phyloP scores from a whole-genome alignment of 2,797 vertebrate genomes.

The Alfaro cultratus region DNA sequence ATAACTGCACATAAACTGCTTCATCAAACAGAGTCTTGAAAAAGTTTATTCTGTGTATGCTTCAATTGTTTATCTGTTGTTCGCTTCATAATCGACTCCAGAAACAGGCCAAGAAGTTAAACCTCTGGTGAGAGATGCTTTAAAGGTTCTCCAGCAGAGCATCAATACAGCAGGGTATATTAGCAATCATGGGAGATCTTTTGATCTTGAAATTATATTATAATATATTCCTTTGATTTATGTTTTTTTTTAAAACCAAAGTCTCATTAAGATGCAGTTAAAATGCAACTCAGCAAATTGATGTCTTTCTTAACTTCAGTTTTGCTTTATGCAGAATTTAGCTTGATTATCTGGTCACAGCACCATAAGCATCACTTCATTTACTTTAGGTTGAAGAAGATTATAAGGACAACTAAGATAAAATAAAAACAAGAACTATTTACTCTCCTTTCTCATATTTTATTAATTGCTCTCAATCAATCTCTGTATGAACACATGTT shows the following conservation, averaged over 20 bases:
- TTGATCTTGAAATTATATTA: conserved; percentile 83
- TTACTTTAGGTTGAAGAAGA: neutral
- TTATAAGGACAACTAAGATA: conserved; percentile 20
- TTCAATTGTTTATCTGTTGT: conserved; percentile 61
- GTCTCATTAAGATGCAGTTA: conserved; percentile 77
- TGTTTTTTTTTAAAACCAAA: conserved; percentile 55
- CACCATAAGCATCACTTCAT: neutral
- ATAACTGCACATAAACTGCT: conserved; percentile 26
- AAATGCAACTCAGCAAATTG: conserved; percentile 78
- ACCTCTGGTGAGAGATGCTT: conserved; percentile 68
- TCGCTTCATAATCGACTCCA: conserved; percentile 48
- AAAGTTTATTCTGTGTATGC: conserved; percentile 66
- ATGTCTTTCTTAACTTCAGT: conserved; percentile 74
- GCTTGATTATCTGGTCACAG: conserved; percentile 17
- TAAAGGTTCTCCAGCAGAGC: conserved; percentile 71
- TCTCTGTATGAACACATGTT: neutral
- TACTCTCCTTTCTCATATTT: neutral
- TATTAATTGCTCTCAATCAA: neutral
- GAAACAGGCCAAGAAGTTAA: conserved; percentile 55
- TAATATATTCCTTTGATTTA: conserved; percentile 84
- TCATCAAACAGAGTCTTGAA: conserved; percentile 49
- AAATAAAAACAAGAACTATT: neutral
- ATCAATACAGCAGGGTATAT: conserved; percentile 76
- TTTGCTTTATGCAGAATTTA: conserved; percentile 33
- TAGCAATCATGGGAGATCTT: conserved; percentile 78